phyloP scores from a whole-genome alignment of 2,113 vertebrate species.

The Zosterops borbonicus region DNA sequence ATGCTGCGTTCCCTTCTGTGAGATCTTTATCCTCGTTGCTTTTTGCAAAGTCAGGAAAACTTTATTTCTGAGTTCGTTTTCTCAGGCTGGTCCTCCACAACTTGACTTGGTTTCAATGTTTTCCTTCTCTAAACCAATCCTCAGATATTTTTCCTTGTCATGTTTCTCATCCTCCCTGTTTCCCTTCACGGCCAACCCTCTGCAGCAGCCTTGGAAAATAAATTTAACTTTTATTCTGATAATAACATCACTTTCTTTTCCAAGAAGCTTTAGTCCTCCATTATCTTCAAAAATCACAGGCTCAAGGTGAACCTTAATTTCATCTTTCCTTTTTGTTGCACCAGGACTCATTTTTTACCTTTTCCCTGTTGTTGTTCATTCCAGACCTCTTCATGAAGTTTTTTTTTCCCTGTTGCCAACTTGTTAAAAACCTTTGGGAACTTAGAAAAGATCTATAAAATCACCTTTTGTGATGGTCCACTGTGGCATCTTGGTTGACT shows the following conservation, averaged over 20 bases:
- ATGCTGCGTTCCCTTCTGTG: neutral
- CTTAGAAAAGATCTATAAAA: neutral
- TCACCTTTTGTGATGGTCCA: neutral
- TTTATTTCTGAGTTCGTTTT: neutral
- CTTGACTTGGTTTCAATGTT: neutral
- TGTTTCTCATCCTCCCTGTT: neutral
- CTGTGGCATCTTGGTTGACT: neutral
- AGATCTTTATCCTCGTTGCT: neutral
- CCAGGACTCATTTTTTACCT: neutral
- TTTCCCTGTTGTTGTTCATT: neutral
- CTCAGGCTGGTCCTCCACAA: neutral
- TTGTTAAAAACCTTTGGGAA: neutral
- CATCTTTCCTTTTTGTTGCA: neutral
- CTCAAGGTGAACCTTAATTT: neutral
- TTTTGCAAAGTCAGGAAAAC: neutral
- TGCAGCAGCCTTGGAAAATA: neutral
- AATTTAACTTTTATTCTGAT: neutral
- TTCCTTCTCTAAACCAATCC: neutral
- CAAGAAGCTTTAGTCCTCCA: neutral
- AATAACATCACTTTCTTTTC: neutral
- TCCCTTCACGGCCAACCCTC: accelerated
- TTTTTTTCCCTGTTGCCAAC: neutral
- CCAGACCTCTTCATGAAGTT: neutral
- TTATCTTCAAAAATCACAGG: neutral
- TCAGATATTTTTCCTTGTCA: neutral